Percentiles rank a stretch among this genome's conserved stretches.
Conservation (phyloP, 2,113 vertebrate genomes). For the Bos taurus region DNA sequence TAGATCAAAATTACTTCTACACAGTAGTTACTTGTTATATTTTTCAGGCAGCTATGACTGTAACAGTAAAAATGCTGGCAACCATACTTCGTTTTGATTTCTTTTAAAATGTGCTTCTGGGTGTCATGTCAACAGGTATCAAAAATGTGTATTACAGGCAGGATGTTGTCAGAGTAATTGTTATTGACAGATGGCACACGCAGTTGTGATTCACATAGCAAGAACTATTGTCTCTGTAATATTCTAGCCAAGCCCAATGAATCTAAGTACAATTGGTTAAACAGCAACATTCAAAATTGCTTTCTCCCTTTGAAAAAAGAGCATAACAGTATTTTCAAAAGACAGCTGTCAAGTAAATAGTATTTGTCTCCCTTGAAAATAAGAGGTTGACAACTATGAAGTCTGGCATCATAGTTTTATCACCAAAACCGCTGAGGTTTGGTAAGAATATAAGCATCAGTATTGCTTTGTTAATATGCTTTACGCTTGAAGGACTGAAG, state of each 20-base stretch:
- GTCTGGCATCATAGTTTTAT: background rate
- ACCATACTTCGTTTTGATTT: background rate
- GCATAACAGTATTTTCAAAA: constrained; percentile 38
- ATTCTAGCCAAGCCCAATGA: background rate
- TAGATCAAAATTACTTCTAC: background rate
- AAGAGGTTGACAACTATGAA: background rate
- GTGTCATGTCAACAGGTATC: background rate
- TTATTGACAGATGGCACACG: background rate
- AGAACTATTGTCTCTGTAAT: background rate
- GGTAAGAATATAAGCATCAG: background rate
- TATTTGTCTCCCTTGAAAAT: constrained; percentile 36
- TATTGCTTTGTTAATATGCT: background rate
- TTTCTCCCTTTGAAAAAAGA: constrained; percentile 1
- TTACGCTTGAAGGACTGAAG: background rate
- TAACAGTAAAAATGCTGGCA: background rate
- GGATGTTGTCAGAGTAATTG: constrained; percentile 25
- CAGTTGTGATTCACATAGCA: background rate
- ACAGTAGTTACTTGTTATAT: background rate
- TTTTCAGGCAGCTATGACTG: background rate
- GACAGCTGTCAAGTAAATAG: background rate
- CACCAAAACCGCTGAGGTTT: background rate
- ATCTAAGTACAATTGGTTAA: constrained; percentile 1
- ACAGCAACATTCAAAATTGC: constrained; percentile 41
- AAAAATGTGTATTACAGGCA: background rate
- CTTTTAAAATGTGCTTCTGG: background rate